Conservation (phyloP, 2,797 vertebrate genomes). For the Esox lucius region DNA sequence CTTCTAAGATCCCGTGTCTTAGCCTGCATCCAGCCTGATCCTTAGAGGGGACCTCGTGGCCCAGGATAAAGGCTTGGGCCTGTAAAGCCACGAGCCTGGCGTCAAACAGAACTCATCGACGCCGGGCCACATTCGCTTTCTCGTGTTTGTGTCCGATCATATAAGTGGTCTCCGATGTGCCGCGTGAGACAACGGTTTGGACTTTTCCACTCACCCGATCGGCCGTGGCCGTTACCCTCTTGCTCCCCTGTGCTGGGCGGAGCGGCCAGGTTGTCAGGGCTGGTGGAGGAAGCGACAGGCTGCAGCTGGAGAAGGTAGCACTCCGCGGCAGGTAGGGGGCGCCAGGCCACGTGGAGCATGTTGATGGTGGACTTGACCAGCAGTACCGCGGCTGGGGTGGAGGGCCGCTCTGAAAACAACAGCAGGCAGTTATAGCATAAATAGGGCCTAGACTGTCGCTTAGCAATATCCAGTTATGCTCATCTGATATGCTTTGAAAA, state of each 20-base stretch:
- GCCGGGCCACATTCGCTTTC: not conserved
- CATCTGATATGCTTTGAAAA: not conserved
- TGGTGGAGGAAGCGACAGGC: slow-evolving; percentile 64
- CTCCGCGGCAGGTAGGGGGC: slow-evolving; percentile 90
- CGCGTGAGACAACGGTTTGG: not conserved
- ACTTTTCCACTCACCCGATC: slow-evolving; percentile 23
- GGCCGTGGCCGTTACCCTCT: slow-evolving; percentile 17
- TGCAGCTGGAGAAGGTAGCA: slow-evolving; percentile 91
- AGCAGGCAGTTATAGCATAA: not conserved
- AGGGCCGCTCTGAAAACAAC: slow-evolving; percentile 79
- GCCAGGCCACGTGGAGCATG: slow-evolving; percentile 95
- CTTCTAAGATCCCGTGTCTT: not conserved
- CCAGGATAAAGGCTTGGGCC: not conserved
- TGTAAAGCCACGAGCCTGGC: not conserved
- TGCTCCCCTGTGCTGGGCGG: slow-evolving; percentile 14
- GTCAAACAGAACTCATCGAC: not conserved
- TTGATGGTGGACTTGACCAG: slow-evolving; percentile 92
- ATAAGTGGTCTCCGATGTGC: not conserved
- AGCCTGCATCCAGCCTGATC: not conserved
- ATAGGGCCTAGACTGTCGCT: not conserved
- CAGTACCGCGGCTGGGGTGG: slow-evolving; percentile 84
- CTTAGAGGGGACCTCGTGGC: not conserved
- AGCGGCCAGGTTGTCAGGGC: slow-evolving; percentile 6
- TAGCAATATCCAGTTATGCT: not conserved
- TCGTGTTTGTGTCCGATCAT: not conserved